A percentile compares a stretch with the other conserved stretches of the same genome.
phyloP scores from a whole-genome alignment of 2,797 vertebrate genomes.

The Pseudochromis fuscus region DNA sequence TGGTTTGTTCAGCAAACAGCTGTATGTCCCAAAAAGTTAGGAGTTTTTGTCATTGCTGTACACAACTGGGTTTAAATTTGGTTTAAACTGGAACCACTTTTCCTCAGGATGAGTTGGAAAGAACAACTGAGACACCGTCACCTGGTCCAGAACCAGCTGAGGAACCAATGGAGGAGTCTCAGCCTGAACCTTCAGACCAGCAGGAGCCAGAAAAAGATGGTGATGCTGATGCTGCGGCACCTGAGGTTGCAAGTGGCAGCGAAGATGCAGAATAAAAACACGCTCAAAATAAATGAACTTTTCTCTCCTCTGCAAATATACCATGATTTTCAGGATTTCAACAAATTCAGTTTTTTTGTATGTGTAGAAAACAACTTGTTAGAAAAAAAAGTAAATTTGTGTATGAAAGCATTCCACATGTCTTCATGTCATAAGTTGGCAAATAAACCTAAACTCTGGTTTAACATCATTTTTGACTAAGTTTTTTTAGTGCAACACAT shows the following conservation, averaged over 20 bases:
- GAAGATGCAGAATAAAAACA: slow-evolving; percentile 61
- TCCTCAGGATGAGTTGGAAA: slow-evolving; percentile 56
- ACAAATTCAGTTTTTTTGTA: slow-evolving; percentile 50
- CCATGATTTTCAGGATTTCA: neutral
- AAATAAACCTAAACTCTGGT: slow-evolving; percentile 59
- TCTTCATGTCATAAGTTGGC: slow-evolving; percentile 24
- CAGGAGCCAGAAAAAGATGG: slow-evolving; percentile 38
- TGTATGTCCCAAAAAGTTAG: neutral
- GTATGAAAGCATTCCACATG: slow-evolving; percentile 20
- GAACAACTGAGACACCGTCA: slow-evolving; percentile 31
- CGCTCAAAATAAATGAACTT: slow-evolving; percentile 22
- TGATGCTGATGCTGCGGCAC: slow-evolving; percentile 11
- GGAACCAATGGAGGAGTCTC: slow-evolving; percentile 69
- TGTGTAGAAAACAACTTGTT: slow-evolving; percentile 50
- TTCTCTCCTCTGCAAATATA: slow-evolving; percentile 26
- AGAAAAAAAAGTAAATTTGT: neutral
- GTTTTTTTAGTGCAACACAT: fast-evolving
- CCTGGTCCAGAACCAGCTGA: slow-evolving; percentile 58
- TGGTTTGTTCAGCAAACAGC: neutral
- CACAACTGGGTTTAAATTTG: neutral
- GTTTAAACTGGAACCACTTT: neutral
- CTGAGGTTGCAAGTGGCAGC: slow-evolving; percentile 37
- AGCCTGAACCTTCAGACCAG: slow-evolving; percentile 48
- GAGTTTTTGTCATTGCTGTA: neutral
- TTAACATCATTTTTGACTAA: neutral